Base-by-base conservation (phyloP, 2,888 invertebrate genomes). In the Gymnoscelis rufifasciata region DNA sequence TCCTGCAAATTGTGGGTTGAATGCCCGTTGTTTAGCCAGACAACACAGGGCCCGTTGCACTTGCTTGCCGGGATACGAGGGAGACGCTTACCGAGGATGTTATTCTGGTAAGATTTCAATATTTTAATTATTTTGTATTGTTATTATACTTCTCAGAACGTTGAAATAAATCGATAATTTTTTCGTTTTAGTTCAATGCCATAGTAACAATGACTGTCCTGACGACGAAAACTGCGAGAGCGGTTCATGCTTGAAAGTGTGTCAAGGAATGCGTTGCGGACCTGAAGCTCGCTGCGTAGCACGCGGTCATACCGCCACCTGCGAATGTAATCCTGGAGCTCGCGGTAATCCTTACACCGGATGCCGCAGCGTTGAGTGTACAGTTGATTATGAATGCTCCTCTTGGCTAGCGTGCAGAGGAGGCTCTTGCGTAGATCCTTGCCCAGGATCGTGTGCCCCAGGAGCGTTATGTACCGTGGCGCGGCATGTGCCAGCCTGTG, bases 201-300 rank as follows among this genome's bases (percentile, higher is more conserved):
- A 94, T 60, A 92, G 93, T 37, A 95, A 97, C 71, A 92, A 92
- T 41, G 96, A 96, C 57, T 97, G 97, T 72, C 92, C 95, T 3
- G 89, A 93, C 39, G 92, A 91, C 33, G 93, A 95, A 77, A 93
- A 94, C 14, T 97, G 97, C 67, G 91, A 96, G 57, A 93, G 95
- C 66, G 91, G 92, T 49, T 91, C 94, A 66, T 97, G 97, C 71
- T 84, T 92, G 7, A 93, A 95, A 72, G 93, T 95, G 1, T 97
- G 96, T 63, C 79, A 90, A 1, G 92, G 92, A 59, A 92, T 94
- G 0, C 94, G 94, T 41, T 97, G 97, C 65, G 96, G 96, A 12
- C 58, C 80, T 0, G 93, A 94, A 54, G 95, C 96, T n/a, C 82
- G 91, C 23, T 97, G 96, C 65, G 89, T 91, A 38, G 90, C 93